Conservation (phyloP, 2,888 invertebrate genomes). For the Parthenolecanium corni region DNA sequence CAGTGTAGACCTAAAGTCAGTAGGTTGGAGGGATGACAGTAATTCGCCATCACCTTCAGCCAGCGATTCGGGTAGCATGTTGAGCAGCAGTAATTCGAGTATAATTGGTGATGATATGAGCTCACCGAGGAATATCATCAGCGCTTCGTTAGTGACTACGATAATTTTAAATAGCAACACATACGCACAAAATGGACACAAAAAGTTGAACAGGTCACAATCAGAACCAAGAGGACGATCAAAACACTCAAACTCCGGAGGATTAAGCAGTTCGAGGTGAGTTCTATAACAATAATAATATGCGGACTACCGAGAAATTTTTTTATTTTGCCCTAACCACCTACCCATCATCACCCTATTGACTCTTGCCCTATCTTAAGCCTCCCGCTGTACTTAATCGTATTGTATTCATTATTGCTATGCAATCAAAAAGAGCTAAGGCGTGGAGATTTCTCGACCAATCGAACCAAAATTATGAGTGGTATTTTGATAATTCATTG, state of each 20-base stretch:
- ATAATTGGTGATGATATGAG: constrained; percentile 13
- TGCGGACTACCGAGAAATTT: no score
- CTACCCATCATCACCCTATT: no score
- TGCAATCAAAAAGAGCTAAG: no score
- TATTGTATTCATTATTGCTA: no score
- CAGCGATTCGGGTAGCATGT: constrained; percentile 13
- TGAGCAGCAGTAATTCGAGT: constrained; percentile 14
- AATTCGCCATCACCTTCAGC: constrained; percentile 5
- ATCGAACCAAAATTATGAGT: no score
- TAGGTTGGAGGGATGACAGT: constrained; percentile 2
- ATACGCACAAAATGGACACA: constrained; percentile 5
- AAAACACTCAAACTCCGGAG: constrained; percentile 3
- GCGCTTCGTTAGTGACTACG: background rate
- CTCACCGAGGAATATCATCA: background rate
- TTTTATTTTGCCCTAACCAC: no score
- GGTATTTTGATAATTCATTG: no score
- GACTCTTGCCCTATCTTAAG: no score
- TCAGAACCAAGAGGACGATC: constrained; percentile 10
- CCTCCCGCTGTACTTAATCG: no score
- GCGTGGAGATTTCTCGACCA: no score
- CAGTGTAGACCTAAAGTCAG: background rate
- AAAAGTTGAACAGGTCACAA: constrained; percentile 17
- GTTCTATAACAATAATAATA: no score
- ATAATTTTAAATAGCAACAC: background rate
- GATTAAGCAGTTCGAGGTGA: constrained; percentile 6